Conservation (phyloP, 2,888 invertebrate species). For the Brachyptera risi region DNA sequence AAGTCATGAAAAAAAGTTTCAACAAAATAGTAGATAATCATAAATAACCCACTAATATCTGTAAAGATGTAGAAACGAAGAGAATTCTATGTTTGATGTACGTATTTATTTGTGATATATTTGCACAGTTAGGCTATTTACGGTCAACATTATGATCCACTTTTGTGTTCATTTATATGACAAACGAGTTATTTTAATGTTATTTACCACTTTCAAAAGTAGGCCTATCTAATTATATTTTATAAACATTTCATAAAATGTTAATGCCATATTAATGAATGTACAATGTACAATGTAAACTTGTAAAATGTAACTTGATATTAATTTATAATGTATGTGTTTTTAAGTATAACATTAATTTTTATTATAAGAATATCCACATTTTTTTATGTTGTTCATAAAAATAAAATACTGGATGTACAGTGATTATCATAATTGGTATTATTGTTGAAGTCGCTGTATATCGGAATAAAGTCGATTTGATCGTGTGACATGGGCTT, state of each 20-base stretch:
- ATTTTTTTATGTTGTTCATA: conserved; percentile 24
- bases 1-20: too few species aligned
- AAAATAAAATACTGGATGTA: conserved; percentile 23
- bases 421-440: too few species aligned
- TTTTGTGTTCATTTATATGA: conserved; percentile 27
- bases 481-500: too few species aligned
- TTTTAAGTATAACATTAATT: not conserved
- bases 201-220: conserved; percentile 18
- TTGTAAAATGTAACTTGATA: conserved; percentile 23
- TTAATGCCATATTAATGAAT: conserved; percentile 15
- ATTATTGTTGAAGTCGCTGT: too few species aligned
- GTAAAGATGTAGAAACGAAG: not conserved
- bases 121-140: conserved; percentile 22
- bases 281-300: conserved; percentile 23
- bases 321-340: conserved; percentile 28
- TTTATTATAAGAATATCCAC: not conserved
- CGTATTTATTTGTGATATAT: conserved; percentile 32
- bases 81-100: conserved; percentile 19
- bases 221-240: conserved; percentile 2
- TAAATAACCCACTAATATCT: not conserved
- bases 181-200: conserved; percentile 1
- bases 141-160: conserved; percentile 21
- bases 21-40: too few species aligned
- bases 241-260: conserved; percentile 18
- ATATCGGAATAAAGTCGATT: too few species aligned